Evolutionary conservation across 2,113 vertebrate genomes (phyloP).

Genomic region (Carassius auratus): DNA sequence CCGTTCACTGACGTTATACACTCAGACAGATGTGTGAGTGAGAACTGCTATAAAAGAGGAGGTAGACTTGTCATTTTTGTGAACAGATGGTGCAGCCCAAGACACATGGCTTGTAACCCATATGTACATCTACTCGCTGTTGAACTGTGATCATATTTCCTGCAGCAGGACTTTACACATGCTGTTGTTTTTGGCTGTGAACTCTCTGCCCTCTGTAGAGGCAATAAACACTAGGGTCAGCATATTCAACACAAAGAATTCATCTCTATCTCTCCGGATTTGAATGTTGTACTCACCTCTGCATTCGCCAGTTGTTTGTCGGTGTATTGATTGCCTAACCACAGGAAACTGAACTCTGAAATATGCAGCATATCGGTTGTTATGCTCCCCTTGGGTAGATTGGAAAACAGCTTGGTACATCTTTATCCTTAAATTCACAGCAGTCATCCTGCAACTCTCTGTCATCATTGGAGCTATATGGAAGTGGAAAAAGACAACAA

Average conservation of each 20-base stretch:
- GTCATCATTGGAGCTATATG: not conserved
- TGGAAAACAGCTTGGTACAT: not conserved
- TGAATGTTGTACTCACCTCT: not conserved
- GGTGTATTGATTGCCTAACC: not conserved
- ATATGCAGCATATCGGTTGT: not conserved
- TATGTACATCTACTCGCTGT: slow-evolving; percentile 7
- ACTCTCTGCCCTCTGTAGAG: slow-evolving; percentile 1
- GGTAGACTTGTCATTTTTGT: slow-evolving; percentile 6
- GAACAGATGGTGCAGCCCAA: slow-evolving; percentile 31
- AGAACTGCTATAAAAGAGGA: slow-evolving; percentile 1
- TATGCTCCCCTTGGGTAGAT: not conserved
- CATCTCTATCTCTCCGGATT: not conserved
- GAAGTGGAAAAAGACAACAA: not conserved
- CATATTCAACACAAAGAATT: slow-evolving; percentile 3
- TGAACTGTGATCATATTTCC: slow-evolving; percentile 19
- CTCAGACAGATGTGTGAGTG: not conserved
- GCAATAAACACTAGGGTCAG: slow-evolving; percentile 12
- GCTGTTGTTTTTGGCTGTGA: slow-evolving; percentile 32
- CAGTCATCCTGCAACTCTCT: not conserved
- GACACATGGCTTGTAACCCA: slow-evolving; percentile 23
- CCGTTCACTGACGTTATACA: not conserved
- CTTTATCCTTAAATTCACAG: not conserved
- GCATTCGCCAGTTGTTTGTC: not conserved
- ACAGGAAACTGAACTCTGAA: not conserved
- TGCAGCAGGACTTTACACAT: slow-evolving; percentile 8